Conservation (phyloP, 2,888 invertebrate genomes). For the Macaria notata region DNA sequence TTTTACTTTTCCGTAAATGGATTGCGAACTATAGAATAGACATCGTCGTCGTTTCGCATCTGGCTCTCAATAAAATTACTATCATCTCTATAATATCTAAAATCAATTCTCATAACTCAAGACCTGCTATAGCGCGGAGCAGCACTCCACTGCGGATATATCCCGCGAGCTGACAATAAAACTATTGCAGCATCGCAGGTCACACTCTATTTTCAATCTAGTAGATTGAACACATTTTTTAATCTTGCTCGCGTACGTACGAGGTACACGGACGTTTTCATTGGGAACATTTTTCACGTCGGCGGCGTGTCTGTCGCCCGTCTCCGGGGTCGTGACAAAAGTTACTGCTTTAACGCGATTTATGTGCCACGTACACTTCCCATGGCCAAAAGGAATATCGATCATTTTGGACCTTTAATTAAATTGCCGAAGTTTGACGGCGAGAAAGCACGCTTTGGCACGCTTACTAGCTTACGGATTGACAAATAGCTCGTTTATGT, state of each 20-base stretch:
- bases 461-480: neutral
- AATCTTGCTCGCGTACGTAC: slow-evolving; percentile 25
- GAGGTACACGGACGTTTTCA: slow-evolving; percentile 41
- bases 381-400: slow-evolving; percentile 12
- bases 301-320: slow-evolving; percentile 48
- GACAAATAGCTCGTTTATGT: neutral
- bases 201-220: slow-evolving; percentile 23
- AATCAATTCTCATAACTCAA: too few species aligned
- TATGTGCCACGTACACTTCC: slow-evolving; percentile 29
- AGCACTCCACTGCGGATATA: neutral
- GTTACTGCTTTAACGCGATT: slow-evolving; percentile 44
- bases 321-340: slow-evolving; percentile 52
- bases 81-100: neutral
- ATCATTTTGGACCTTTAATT: slow-evolving; percentile 21
- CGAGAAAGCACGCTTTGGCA: slow-evolving; percentile 2
- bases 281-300: slow-evolving; percentile 55
- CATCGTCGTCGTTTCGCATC: too few species aligned
- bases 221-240: slow-evolving; percentile 25
- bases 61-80: too few species aligned
- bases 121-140: neutral
- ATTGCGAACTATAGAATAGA: too few species aligned
- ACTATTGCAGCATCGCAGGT: slow-evolving; percentile 4
- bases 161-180: slow-evolving; percentile 3
- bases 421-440: slow-evolving; percentile 16
- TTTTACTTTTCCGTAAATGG: too few species aligned